These are phyloP conservation scores for Tringa solitaria DNA, from an alignment of 2,113 vertebrate genomes.

Conservation along the genomic window DNA sequence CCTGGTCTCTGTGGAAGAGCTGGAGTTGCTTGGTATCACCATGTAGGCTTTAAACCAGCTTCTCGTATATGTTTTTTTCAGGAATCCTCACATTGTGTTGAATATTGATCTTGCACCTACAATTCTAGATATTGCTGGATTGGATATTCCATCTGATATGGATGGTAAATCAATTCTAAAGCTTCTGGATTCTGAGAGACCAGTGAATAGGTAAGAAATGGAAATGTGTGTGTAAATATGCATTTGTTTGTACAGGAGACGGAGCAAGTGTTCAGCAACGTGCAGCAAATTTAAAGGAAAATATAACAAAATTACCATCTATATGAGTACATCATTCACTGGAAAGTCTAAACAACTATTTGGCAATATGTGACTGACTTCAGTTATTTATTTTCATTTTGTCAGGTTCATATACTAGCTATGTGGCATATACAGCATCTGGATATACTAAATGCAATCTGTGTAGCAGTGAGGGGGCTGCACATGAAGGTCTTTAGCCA, in stretches of 20 bases:
- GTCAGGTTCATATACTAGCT: background rate
- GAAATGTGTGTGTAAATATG: background rate
- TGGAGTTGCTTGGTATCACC: background rate
- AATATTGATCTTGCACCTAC: constrained; percentile 96
- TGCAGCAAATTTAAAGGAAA: background rate
- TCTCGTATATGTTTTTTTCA: constrained; percentile 46
- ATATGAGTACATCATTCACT: background rate
- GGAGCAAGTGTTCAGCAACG: background rate
- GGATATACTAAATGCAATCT: background rate
- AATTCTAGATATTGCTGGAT: constrained; percentile 93
- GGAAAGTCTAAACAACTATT: background rate
- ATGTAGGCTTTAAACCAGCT: background rate
- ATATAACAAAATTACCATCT: background rate
- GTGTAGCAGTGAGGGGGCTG: background rate
- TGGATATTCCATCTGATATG: constrained; percentile 93
- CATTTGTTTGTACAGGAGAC: background rate
- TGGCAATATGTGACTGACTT: background rate
- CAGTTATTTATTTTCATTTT: background rate
- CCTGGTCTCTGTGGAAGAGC: background rate
- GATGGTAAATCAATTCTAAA: constrained; percentile 98
- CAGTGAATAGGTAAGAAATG: constrained; percentile 85
- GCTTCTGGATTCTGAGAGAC: constrained; percentile 86
- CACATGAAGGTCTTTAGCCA: background rate
- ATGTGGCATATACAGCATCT: background rate
- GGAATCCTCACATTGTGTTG: constrained; percentile 91